A percentile compares a stretch with the other conserved stretches of the same genome.
Conservation (phyloP, 2,888 invertebrate genomes). For the Scaptomyza flava region DNA sequence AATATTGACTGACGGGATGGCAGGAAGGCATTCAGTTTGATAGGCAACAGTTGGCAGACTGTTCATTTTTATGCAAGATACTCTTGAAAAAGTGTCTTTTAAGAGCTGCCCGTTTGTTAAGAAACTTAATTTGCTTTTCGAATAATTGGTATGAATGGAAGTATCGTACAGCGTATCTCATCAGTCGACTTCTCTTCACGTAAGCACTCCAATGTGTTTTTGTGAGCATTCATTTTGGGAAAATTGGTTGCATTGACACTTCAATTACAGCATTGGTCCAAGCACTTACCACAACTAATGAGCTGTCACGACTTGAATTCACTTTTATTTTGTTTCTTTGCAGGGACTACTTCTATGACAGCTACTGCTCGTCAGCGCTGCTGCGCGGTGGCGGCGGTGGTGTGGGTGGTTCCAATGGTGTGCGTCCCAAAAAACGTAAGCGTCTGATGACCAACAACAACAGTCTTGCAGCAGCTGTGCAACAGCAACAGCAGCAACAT, state of each 20-base stretch:
- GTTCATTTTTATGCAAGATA: not conserved
- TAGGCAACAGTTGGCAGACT: slow-evolving; percentile 47
- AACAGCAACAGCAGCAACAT: slow-evolving; percentile 75
- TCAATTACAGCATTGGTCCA: slow-evolving; percentile 59
- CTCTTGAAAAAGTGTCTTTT: not conserved
- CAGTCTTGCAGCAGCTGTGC: slow-evolving; percentile 79
- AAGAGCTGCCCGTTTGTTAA: too few relatives aligned
- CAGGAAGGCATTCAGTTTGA: slow-evolving; percentile 20
- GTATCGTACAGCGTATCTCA: not conserved
- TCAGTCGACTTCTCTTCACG: slow-evolving; percentile 32
- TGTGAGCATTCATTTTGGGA: not conserved
- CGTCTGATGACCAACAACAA: slow-evolving; percentile 83
- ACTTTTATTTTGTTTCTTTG: not conserved
- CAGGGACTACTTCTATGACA: slow-evolving; percentile 87
- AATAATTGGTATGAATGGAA: too few relatives aligned
- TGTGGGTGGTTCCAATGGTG: slow-evolving; percentile 63
- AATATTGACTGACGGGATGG: slow-evolving; percentile 58
- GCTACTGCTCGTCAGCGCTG: slow-evolving; percentile 84
- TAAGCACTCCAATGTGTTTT: not conserved
- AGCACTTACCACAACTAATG: slow-evolving; percentile 47
- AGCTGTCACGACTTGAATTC: slow-evolving; percentile 30
- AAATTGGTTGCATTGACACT: slow-evolving; percentile 45
- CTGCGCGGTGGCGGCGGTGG: slow-evolving; percentile 74
- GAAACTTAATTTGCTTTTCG: too few relatives aligned
- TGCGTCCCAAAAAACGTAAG: slow-evolving; percentile 84